Conservation (phyloP, 2,113 vertebrate species). For the Pachycephala philippinensis region DNA sequence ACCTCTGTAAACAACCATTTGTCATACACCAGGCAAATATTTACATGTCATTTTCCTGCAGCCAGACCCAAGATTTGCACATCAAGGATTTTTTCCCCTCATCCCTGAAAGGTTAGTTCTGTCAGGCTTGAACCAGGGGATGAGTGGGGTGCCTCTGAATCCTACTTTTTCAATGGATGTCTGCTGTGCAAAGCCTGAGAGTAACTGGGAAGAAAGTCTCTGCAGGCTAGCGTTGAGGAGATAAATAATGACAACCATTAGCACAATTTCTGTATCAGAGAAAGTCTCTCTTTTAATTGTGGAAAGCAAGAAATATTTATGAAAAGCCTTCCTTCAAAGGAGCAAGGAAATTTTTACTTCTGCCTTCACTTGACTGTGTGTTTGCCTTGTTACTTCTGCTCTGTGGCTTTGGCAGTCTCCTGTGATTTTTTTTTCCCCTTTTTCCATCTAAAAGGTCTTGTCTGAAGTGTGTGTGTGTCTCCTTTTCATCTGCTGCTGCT, state of each 20-base stretch:
- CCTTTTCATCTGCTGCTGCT: conserved; percentile 1
- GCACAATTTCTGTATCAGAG: neutral
- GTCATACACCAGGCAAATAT: neutral
- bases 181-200: neutral
- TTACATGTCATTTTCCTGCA: neutral
- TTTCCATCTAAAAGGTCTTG: neutral
- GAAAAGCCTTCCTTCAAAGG: neutral
- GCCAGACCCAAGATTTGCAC: neutral
- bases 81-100: neutral
- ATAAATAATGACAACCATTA: neutral
- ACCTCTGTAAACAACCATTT: neutral
- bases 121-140: neutral
- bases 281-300: neutral
- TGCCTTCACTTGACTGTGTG: neutral
- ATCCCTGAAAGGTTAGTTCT: neutral
- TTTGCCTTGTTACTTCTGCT: neutral
- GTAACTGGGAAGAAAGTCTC: neutral
- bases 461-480: neutral
- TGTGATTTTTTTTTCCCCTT: neutral
- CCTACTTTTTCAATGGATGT: neutral
- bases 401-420: neutral
- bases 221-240: neutral
- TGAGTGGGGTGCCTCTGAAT: neutral
- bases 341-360: neutral
- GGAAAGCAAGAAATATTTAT: neutral